These are phyloP conservation scores for Phthorimaea operculella DNA, from an alignment of 1,140 invertebrate genomes.

Conservation along the genomic window DNA sequence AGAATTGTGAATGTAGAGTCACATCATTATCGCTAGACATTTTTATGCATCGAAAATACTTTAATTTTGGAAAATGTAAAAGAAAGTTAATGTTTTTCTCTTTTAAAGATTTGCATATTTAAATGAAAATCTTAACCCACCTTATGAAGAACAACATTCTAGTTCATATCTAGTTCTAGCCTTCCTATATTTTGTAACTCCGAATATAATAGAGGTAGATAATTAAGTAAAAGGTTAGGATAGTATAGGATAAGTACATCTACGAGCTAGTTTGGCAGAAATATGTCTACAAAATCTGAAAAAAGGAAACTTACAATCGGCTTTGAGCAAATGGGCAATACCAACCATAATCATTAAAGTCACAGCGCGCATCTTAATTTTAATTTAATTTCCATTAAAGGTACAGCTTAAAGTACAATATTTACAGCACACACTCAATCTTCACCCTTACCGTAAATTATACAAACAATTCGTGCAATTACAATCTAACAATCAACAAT, in stretches of 20 bases:
- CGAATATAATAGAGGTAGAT: too few relatives aligned
- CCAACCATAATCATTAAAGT: constrained; percentile 30
- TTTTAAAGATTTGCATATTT: too few relatives aligned
- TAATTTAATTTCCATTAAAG: constrained; percentile 8
- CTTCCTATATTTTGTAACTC: too few relatives aligned
- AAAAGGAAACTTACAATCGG: constrained; percentile 13
- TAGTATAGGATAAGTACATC: background rate
- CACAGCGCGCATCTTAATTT: constrained; percentile 47
- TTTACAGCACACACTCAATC: constrained; percentile 42
- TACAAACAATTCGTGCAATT: constrained; percentile 43
- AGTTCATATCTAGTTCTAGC: too few relatives aligned
- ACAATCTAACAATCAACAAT: constrained; percentile 45
- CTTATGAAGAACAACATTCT: too few relatives aligned
- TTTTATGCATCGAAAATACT: too few relatives aligned
- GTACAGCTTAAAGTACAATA: constrained; percentile 28
- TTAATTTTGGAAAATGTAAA: too few relatives aligned
- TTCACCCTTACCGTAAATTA: constrained; percentile 23
- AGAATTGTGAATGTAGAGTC: too few relatives aligned
- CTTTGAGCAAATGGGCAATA: constrained; percentile 40
- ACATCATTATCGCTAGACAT: too few relatives aligned
- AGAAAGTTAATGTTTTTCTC: too few relatives aligned
- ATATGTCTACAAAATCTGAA: background rate
- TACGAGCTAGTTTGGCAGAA: background rate
- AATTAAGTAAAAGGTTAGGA: too few relatives aligned
- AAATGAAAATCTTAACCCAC: too few relatives aligned